Percentiles rank a stretch among this genome's conserved stretches.
Conservation (phyloP, 2,888 invertebrate species). For the Ectobius pallidus region DNA sequence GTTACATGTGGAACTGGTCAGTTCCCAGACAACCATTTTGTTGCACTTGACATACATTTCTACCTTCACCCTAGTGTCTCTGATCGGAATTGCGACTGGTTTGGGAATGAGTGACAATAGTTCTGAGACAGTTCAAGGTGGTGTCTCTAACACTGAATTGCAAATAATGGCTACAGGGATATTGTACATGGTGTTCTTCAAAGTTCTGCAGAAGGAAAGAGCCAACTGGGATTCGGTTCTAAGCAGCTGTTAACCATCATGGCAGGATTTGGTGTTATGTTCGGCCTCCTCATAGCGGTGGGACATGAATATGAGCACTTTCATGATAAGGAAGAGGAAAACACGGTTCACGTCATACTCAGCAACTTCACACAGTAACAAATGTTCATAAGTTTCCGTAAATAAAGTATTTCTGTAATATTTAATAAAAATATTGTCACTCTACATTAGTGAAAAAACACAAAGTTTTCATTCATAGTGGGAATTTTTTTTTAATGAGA, state of each 20-base stretch:
- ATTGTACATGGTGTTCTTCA: constrained; percentile 96
- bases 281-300: constrained; percentile 66
- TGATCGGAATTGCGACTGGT: constrained; percentile 71
- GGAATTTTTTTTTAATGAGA: too few species aligned
- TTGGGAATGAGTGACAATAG: constrained; percentile 67
- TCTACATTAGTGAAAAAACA: too few species aligned
- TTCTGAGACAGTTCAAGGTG: constrained; percentile 58
- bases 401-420: too few species aligned
- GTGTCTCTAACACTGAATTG: constrained; percentile 59
- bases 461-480: too few species aligned
- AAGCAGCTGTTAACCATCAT: constrained; percentile 69
- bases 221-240: constrained; percentile 62
- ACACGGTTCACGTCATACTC: too few species aligned
- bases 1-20: constrained; percentile 75
- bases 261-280: constrained; percentile 74
- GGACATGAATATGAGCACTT: too few species aligned
- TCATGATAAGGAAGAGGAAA: too few species aligned
- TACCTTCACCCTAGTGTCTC: constrained; percentile 80
- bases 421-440: too few species aligned
- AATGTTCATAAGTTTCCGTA: too few species aligned
- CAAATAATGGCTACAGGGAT: constrained; percentile 93
- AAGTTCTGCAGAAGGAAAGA: constrained; percentile 75
- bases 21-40: constrained; percentile 68
- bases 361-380: too few species aligned
- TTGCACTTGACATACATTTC: constrained; percentile 71